Base-by-base conservation (phyloP, 2,113 vertebrate genomes). In the Hymenochirus boettgeri region DNA sequence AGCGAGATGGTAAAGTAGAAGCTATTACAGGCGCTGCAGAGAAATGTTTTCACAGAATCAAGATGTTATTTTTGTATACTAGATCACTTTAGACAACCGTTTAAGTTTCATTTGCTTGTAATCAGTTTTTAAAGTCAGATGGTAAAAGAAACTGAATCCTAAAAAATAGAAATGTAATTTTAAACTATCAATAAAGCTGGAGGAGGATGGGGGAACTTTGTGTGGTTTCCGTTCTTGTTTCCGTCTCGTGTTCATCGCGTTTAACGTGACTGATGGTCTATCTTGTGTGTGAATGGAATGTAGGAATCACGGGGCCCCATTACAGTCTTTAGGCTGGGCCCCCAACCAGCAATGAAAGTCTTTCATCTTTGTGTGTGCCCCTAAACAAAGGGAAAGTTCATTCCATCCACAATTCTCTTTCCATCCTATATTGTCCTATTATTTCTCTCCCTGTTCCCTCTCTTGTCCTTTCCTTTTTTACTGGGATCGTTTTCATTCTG, bases 51-150 rank as follows among this genome's bases (percentile, higher is more conserved):
- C 93, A 94, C 93, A 93, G 92, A 97, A 91, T 94, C 92, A 88
- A 94, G 90, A 97, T 95, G 90, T 96, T 97, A 98, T 99, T 99
- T 97, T 99, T 98, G 92, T 96, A 97, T 92, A 96, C 93, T 97
- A 93, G 95, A 90, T 93, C 96, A 96, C 90, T 92, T 59, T 94
- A 96, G 91, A 93, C 91, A 92, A 95, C 91, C 94, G 89, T 90
- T 53, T 87, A 91, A 94, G 93, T 94, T 94, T 95, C 91, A 93
- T 97, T 98, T 96, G 94, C 93, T 93, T 96, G 93, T 95, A 93
- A 92, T 97, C 90, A 87, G 91, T 97, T 99, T 97, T 97, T 95
- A 96, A 90, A 93, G 94, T 94, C 91, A 84, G 90, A 94, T 93
- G 92, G 92, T 91, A 92, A 93, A 90, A 93, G 93, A 92, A 94